phyloP scores from a whole-genome alignment of 2,797 vertebrate species.

The Squalus acanthias region DNA sequence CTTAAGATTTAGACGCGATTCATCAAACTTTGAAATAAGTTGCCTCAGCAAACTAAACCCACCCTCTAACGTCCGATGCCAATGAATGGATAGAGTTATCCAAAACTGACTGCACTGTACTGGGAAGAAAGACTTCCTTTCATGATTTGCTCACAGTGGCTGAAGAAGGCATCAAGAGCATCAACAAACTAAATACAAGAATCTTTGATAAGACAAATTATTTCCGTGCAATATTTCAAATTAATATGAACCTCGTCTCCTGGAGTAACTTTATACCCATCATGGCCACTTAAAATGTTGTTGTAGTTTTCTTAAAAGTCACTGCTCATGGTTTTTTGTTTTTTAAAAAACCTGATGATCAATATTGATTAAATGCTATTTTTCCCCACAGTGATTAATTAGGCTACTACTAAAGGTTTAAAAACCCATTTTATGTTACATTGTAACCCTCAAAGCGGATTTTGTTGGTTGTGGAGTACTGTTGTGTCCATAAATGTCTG shows the following conservation, averaged over 20 bases:
- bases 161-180: background rate
- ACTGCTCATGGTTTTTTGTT: background rate
- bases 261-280: background rate
- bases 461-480: background rate
- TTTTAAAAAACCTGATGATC: background rate
- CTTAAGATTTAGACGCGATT: background rate
- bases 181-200: background rate
- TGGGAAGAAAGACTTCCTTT: background rate
- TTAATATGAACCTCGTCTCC: background rate
- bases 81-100: background rate
- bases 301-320: background rate
- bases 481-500: background rate
- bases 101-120: background rate
- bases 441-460: background rate
- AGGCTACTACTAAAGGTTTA: background rate
- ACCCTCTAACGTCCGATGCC: background rate
- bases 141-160: background rate
- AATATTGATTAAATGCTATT: background rate
- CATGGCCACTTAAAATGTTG: background rate
- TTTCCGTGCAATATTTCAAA: background rate
- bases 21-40: conserved; percentile 8
- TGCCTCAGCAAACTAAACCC: background rate
- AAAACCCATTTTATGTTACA: background rate
- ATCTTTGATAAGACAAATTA: conserved; percentile 8
- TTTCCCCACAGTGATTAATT: background rate